Evolutionary conservation across 1,140 invertebrate genomes (phyloP), one percentile per base, ranked within the genome.

Genomic region (Pristionchus pacificus): DNA sequence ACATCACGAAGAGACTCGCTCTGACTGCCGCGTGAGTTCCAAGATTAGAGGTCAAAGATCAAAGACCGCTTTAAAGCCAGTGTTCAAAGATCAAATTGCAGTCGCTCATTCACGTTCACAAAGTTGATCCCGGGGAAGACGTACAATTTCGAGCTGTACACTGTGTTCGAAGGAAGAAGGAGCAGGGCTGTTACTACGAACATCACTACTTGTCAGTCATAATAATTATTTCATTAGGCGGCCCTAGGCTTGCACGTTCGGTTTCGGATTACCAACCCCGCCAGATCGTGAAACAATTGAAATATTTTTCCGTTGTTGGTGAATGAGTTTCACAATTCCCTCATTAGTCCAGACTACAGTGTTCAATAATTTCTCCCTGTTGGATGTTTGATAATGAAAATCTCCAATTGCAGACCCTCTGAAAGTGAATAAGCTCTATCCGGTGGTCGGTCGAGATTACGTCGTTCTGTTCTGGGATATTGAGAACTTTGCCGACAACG

Each of bases 101-200:
- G 80, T 30, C 80, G 77, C 62, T 81, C 80, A n/a, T 79, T 79
- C 28, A 82, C 79, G n/a, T 82, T 82, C 81, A 82, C 80, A 61
- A 83, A 83, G 65, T 60, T 82, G 29, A 79, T 82, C 32, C 80
- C 80, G 13, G 80, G 80, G 60, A 82, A 81, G 55, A 83, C 80
- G 2, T 82, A 82, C 71, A 66, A 68, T 15, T 82, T 82, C 67
- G 62, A 70, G 6, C 49, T 82, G 29, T 82, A 76, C 63, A 82
- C 80, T 19, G 72, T 82, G 24, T 83, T 81, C 33, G 79, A 83
- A 58, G 77, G 77, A 2, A 69, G 83, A 15, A 70, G 64, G 24
- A 83, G 81, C 64, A 32, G 80, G 38, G 79, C 80, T 2, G 80
- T 82, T 1, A 60, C 72, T n/a, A 71, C 65, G 10, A 69, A 80